These are phyloP conservation scores for Pollenia angustigena DNA, from an alignment of 2,888 invertebrate species.

Conservation along the genomic window DNA sequence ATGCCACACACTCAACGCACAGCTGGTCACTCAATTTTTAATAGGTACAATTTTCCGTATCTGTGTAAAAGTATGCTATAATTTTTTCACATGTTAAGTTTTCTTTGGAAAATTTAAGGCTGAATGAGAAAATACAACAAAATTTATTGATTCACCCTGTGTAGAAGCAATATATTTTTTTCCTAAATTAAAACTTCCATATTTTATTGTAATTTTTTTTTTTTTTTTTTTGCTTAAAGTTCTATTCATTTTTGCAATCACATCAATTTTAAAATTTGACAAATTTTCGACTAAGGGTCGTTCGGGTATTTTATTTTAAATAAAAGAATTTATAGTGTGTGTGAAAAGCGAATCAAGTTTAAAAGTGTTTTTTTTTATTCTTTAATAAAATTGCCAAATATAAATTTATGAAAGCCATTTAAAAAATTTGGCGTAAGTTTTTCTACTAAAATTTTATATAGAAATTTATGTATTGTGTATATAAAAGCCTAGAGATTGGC, in stretches of 20 bases:
- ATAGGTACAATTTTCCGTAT: slow-evolving; percentile 57
- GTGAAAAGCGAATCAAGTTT: slow-evolving; percentile 31
- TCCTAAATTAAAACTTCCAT: not conserved
- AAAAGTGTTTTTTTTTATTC: slow-evolving; percentile 32
- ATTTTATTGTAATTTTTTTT: slow-evolving; percentile 26
- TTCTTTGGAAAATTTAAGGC: slow-evolving; percentile 6
- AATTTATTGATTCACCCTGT: slow-evolving; percentile 58
- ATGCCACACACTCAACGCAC: slow-evolving; percentile 29
- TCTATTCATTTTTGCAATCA: slow-evolving; percentile 35
- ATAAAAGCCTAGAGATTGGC: slow-evolving; percentile 1
- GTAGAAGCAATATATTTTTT: slow-evolving; percentile 20
- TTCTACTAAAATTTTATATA: not conserved
- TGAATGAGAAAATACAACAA: not conserved
- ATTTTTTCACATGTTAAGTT: slow-evolving; percentile 51
- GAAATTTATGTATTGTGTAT: not conserved
- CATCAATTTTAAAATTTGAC: slow-evolving; percentile 67
- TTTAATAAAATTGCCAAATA: slow-evolving; percentile 50
- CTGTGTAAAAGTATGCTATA: slow-evolving; percentile 66
- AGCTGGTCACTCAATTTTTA: slow-evolving; percentile 68
- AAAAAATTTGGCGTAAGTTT: slow-evolving; percentile 29
- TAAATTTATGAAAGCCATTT: slow-evolving; percentile 59
- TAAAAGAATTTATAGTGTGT: slow-evolving; percentile 49
- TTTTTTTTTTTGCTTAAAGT: slow-evolving; percentile 2
- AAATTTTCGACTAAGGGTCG: slow-evolving; percentile 61
- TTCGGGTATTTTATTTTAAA: slow-evolving; percentile 8